Percentiles rank a stretch among this genome's conserved stretches.
Evolutionary conservation across 1,140 invertebrate species (phyloP).

Genomic region (Apolygus lucorum): DNA sequence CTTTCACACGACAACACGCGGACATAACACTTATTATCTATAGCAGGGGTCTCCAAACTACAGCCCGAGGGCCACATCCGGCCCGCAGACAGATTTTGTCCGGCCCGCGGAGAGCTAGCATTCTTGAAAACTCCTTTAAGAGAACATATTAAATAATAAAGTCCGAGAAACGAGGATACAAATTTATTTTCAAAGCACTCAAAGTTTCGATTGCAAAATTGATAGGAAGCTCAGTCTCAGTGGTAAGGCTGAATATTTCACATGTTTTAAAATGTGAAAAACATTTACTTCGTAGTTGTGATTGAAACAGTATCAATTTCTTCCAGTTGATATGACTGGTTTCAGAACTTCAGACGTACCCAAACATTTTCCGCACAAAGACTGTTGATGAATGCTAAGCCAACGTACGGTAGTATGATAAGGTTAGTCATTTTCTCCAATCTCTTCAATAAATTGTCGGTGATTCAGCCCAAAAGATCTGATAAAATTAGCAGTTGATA

Average conservation of each 20-base stretch:
- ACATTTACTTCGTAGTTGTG: background rate
- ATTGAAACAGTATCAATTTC: no score
- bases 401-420: no score
- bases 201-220: background rate
- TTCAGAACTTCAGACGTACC: no score
- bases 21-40: constrained; percentile 10
- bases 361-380: no score
- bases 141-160: constrained; percentile 9
- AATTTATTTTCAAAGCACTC: constrained; percentile 6
- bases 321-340: no score
- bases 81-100: constrained; percentile 19
- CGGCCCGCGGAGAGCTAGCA: constrained; percentile 5
- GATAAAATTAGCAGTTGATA: no score
- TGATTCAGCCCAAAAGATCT: no score
- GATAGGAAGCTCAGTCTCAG: background rate
- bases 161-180: background rate
- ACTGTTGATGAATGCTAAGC: no score
- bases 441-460: no score
- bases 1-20: no score
- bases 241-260: background rate
- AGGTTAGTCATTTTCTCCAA: no score
- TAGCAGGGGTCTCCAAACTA: constrained; percentile 22
- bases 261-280: background rate
- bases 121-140: constrained; percentile 15
- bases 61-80: constrained; percentile 20